Evolutionary conservation across 2,797 vertebrate genomes (phyloP).

Genomic region (Uromys caudimaculatus): DNA sequence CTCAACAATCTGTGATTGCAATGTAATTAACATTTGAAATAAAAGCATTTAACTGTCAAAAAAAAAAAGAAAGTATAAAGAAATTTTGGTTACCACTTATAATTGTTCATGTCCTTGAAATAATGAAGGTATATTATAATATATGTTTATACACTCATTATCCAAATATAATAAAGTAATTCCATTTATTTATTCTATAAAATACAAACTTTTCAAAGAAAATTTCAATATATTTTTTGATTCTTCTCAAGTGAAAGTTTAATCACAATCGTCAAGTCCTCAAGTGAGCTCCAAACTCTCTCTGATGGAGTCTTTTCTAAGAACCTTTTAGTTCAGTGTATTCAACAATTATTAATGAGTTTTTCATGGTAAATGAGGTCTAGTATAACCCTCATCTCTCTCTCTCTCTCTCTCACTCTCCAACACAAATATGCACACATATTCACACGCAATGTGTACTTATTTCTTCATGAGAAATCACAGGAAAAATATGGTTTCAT

Average conservation of each 20-base stretch:
- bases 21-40: constrained; percentile 61
- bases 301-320: not conserved
- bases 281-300: not conserved
- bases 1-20: constrained; percentile 59
- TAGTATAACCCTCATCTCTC: not conserved
- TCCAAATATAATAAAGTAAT: not conserved
- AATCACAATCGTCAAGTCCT: not conserved
- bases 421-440: not conserved
- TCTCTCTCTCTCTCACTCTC: not conserved
- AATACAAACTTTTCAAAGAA: not conserved
- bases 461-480: not conserved
- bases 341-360: not conserved
- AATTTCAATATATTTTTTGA: not conserved
- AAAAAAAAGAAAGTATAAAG: not conserved
- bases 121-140: not conserved
- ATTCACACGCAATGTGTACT: no score
- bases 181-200: not conserved
- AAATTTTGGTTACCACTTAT: not conserved
- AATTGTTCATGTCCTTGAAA: not conserved
- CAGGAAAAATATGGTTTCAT: not conserved
- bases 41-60: constrained; percentile 47
- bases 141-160: not conserved
- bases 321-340: not conserved
- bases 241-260: not conserved
- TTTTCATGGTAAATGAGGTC: not conserved